Evolutionary conservation across 2,113 vertebrate genomes (phyloP).

Genomic region (Callaeas wilsoni): DNA sequence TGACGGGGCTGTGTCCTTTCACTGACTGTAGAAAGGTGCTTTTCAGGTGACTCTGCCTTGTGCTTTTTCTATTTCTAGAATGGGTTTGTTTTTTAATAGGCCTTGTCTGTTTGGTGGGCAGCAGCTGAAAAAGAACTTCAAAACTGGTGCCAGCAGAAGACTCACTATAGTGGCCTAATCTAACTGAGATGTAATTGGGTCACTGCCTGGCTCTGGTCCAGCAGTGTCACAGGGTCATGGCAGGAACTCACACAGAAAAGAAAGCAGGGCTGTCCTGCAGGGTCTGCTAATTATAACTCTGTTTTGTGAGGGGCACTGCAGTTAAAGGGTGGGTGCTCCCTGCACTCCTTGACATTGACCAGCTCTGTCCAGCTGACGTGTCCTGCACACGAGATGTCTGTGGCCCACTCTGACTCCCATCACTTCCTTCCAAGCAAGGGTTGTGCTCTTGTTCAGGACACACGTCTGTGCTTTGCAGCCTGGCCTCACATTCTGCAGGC

Average conservation of each 20-base stretch:
- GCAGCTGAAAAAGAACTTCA: neutral
- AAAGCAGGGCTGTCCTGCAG: neutral
- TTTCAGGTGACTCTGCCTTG: neutral
- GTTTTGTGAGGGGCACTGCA: neutral
- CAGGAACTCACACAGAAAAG: neutral
- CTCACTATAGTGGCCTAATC: neutral
- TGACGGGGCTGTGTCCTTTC: neutral
- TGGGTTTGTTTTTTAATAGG: neutral
- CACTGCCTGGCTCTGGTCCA: neutral
- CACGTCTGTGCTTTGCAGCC: rapidly evolving
- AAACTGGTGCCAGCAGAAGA: neutral
- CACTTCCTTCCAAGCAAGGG: neutral
- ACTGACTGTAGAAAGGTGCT: neutral
- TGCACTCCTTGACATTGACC: neutral
- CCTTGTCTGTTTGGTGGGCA: rapidly evolving
- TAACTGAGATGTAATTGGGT: neutral
- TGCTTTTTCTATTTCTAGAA: neutral
- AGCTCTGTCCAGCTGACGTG: rapidly evolving
- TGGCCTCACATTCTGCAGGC: neutral
- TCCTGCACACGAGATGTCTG: rapidly evolving
- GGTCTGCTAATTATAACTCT: neutral
- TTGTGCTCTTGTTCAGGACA: neutral
- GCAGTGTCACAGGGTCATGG: neutral
- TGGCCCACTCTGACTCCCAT: neutral
- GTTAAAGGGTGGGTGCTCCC: neutral